phyloP scores from a whole-genome alignment of 2,797 vertebrate species.

The Coluber constrictor region DNA sequence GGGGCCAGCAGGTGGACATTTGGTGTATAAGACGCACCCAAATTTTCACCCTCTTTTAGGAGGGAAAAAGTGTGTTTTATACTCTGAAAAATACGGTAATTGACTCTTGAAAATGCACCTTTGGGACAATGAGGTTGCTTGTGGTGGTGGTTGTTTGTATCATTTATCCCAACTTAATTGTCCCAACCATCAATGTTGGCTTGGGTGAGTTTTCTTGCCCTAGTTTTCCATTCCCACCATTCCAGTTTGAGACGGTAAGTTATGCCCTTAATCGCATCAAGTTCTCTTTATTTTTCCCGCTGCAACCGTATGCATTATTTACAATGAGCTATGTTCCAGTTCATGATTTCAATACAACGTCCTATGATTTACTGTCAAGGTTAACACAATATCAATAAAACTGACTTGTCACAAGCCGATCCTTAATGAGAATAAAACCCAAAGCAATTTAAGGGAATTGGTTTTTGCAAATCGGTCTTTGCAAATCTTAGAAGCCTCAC shows the following conservation, averaged over 20 bases:
- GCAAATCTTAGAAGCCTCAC: neutral
- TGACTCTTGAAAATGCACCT: neutral
- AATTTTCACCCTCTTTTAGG: too few relatives aligned
- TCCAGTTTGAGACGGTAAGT: constrained; percentile 39
- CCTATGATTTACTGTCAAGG: constrained; percentile 71
- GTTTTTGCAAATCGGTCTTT: constrained; percentile 49
- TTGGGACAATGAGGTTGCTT: constrained; percentile 74
- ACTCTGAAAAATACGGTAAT: too few relatives aligned
- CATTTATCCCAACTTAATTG: constrained; percentile 43
- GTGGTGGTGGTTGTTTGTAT: neutral
- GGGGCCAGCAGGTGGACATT: too few relatives aligned
- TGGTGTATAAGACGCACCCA: too few relatives aligned
- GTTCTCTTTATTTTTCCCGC: constrained; percentile 55
- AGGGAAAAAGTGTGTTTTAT: too few relatives aligned
- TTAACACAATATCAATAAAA: constrained; percentile 71
- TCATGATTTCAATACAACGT: constrained; percentile 62
- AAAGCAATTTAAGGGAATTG: constrained; percentile 59
- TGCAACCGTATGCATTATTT: constrained; percentile 67
- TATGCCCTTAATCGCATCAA: constrained; percentile 60
- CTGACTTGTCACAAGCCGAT: constrained; percentile 65
- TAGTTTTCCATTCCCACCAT: constrained; percentile 37
- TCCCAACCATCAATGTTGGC: neutral
- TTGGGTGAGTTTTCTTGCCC: constrained; percentile 38
- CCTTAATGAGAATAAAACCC: constrained; percentile 69
- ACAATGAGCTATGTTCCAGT: constrained; percentile 67